Evolutionary conservation across 2,113 vertebrate genomes (phyloP), one percentile per base, ranked within the genome.

Genomic region (Cheirogaleus medius): DNA sequence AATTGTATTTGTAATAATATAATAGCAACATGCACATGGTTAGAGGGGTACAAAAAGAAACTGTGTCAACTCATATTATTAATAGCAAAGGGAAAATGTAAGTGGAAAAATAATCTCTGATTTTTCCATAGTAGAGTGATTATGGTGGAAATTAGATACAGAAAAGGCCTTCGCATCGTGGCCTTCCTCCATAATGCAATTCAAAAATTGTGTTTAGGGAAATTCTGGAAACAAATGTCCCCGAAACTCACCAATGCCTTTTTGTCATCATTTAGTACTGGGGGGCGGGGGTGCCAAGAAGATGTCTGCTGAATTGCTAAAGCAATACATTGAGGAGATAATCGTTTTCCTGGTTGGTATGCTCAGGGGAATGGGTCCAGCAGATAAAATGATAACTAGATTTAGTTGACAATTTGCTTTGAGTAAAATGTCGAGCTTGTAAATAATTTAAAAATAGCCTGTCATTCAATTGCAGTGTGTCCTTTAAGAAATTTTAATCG

Each of bases 401-500:
- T 98, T 98, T 98, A 97, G 47, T 97, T 83, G 97, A 97, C 81
- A 77, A 95, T 98, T 98, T 98, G 93, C 97, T 97, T 97, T 87
- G 97, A 98, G 97, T 91, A 96, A 98, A 98, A 95, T 1, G 32
- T 97, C 71, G 90, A 96, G 98, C 96, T 98, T 98, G 96, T 98
- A 97, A 97, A 97, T 85, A 86, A 98, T 98, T 98, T 98, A 96
- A 97, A 95, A 95, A 97, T 97, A 97, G 96, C 92, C 96, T 98
- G 98, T 98, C 98, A 98, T 97, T 98, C 98, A 98, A 97, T 95
- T 91, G 32, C 94, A 92, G 95, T 74, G 15, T 91, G 97, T 97
- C 91, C 97, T 98, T 97, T 95, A 98, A 98, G 98, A 98, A 98
- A 98, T 98, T 98, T 97, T 98, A 99, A 98, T 98, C 96, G 49